Percentiles rank a stretch among this genome's conserved stretches.
Evolutionary conservation across 1,140 invertebrate species (phyloP).

Genomic region (Sitobion miscanthi): DNA sequence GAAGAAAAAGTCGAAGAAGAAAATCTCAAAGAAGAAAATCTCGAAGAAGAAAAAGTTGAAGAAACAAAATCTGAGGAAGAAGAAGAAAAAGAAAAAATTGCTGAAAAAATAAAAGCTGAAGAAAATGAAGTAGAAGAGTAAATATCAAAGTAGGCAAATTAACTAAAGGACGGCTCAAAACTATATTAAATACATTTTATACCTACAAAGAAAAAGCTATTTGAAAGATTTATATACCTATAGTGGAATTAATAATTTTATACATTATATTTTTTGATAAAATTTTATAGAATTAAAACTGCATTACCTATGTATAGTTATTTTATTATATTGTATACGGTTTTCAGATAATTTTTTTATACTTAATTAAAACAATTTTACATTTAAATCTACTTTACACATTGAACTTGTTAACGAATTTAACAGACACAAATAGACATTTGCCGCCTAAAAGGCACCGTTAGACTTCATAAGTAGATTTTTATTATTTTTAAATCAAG

Average conservation of each 20-base stretch:
- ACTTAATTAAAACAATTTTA: not conserved
- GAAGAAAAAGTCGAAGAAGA: not conserved
- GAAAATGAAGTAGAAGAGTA: not conserved
- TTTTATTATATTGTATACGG: not conserved
- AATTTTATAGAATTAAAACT: not conserved
- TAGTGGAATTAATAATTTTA: not conserved
- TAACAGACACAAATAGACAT: not conserved
- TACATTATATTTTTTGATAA: not conserved
- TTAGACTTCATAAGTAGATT: not conserved
- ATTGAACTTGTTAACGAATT: not conserved
- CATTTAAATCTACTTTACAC: not conserved
- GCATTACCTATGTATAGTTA: not conserved
- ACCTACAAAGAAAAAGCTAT: not conserved
- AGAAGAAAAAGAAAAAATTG: not conserved
- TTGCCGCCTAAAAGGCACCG: not conserved
- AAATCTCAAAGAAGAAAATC: not conserved
- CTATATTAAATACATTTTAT: constrained; percentile 1
- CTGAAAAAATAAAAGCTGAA: not conserved
- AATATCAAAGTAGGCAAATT: not conserved
- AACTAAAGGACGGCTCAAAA: not conserved
- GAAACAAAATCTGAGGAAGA: not conserved
- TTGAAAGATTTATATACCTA: not conserved
- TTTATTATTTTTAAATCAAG: not conserved
- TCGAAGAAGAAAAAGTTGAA: not conserved
- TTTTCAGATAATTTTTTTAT: not conserved